Evolutionary conservation across 2,797 vertebrate species (phyloP).

Genomic region (Philypnodon macrostomus): DNA sequence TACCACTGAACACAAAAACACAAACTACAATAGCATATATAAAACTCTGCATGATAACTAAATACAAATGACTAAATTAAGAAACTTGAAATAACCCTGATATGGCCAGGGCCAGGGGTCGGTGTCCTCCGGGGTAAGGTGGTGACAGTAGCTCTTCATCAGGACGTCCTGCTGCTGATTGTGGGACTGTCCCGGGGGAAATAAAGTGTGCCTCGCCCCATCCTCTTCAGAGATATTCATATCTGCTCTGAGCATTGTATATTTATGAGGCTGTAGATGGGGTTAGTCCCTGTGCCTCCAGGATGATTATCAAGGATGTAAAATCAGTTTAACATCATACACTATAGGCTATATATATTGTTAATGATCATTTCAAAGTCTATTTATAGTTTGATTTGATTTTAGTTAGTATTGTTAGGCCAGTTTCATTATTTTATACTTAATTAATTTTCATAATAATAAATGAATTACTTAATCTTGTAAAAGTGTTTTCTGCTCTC

Average conservation of each 20-base stretch:
- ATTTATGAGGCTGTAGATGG: conserved; percentile 36
- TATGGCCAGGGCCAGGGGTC: neutral
- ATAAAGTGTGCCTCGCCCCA: conserved; percentile 28
- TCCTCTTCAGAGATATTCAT: conserved; percentile 11
- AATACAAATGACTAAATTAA: no score
- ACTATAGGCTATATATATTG: no score
- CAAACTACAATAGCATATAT: no score
- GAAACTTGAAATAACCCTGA: neutral
- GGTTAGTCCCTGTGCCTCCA: conserved; percentile 27
- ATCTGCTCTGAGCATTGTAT: conserved; percentile 24
- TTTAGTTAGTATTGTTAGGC: no score
- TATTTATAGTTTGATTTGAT: no score
- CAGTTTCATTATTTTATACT: no score
- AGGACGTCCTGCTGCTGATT: conserved; percentile 6
- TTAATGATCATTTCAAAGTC: no score
- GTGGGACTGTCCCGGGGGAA: conserved; percentile 23
- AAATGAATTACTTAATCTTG: no score
- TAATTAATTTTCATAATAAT: no score
- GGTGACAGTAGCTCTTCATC: conserved; percentile 13
- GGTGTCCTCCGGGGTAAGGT: neutral
- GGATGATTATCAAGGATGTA: conserved; percentile 16
- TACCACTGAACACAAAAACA: no score
- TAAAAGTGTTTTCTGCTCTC: neutral
- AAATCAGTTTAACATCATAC: neutral
- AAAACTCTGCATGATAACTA: no score